Conservation (phyloP, 2,797 vertebrate species). For the Acanthopagrus latus region DNA sequence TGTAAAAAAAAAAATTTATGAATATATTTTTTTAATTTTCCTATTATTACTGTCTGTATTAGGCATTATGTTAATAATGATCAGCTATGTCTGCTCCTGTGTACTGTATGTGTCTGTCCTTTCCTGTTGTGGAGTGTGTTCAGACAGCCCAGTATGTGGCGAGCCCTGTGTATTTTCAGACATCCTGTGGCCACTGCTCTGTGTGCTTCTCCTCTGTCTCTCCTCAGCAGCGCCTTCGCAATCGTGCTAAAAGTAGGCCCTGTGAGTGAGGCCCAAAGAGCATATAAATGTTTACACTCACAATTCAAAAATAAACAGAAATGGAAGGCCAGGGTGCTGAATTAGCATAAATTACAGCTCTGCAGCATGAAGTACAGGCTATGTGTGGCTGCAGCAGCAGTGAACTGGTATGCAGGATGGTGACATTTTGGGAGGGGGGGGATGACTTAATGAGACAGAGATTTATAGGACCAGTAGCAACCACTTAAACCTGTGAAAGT, state of each 20-base stretch:
- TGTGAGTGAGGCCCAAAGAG: constrained; percentile 37
- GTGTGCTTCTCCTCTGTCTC: constrained; percentile 56
- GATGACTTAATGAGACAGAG: constrained; percentile 28
- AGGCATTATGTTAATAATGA: not conserved
- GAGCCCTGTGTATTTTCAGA: constrained; percentile 74
- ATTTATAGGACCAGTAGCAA: constrained; percentile 33
- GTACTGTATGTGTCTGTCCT: constrained; percentile 4
- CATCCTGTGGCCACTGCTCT: constrained; percentile 62
- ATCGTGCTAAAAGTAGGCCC: constrained; percentile 70
- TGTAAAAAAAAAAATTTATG: too few relatives aligned
- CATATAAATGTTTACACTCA: constrained; percentile 80
- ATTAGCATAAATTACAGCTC: constrained; percentile 51
- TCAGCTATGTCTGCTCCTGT: not conserved
- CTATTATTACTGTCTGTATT: too few relatives aligned
- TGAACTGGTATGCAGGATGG: constrained; percentile 29
- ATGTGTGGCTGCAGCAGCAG: constrained; percentile 44
- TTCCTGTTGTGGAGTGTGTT: constrained; percentile 17
- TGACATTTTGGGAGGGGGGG: constrained; percentile 29
- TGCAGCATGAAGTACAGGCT: constrained; percentile 59
- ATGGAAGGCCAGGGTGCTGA: constrained; percentile 53
- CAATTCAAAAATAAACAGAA: constrained; percentile 67
- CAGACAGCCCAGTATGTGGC: constrained; percentile 59
- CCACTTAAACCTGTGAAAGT: constrained; percentile 27
- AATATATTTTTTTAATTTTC: too few relatives aligned
- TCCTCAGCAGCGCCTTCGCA: constrained; percentile 41